phyloP scores from a whole-genome alignment of 1,140 invertebrate genomes.

The Lamellibrachia luymesi region DNA sequence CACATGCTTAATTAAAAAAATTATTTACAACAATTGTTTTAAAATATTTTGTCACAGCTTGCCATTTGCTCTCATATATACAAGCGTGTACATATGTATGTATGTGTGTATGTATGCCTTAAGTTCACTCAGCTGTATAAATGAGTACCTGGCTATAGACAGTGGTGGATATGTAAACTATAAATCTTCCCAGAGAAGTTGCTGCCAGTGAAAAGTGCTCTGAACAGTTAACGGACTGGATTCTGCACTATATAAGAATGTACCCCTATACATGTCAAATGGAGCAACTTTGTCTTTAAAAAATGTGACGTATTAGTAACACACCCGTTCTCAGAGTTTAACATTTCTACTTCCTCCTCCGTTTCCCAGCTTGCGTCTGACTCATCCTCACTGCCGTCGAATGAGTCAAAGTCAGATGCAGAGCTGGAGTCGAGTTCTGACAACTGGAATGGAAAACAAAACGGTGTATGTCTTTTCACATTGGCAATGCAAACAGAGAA shows the following conservation, averaged over 20 bases:
- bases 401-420: slow-evolving; percentile 20
- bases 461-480: background rate
- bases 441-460: background rate
- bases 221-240: too few species aligned
- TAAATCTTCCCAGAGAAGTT: background rate
- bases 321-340: slow-evolving; percentile 17
- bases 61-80: too few species aligned
- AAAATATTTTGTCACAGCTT: too few species aligned
- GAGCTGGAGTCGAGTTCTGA: slow-evolving; percentile 10
- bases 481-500: background rate
- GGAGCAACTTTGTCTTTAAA: too few species aligned
- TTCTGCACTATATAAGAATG: too few species aligned
- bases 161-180: background rate
- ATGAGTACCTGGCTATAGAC: too few species aligned
- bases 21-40: too few species aligned
- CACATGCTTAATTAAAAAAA: background rate
- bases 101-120: background rate
- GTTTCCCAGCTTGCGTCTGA: slow-evolving; percentile 67
- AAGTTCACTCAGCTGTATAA: background rate
- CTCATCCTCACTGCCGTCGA: slow-evolving; percentile 69
- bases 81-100: too few species aligned
- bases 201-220: background rate
- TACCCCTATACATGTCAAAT: too few species aligned
- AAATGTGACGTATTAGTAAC: background rate
- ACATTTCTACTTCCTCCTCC: slow-evolving; percentile 36